Evolutionary conservation across 1,140 invertebrate genomes (phyloP), one percentile per base, ranked within the genome.

Genomic region (Spodoptera litura): DNA sequence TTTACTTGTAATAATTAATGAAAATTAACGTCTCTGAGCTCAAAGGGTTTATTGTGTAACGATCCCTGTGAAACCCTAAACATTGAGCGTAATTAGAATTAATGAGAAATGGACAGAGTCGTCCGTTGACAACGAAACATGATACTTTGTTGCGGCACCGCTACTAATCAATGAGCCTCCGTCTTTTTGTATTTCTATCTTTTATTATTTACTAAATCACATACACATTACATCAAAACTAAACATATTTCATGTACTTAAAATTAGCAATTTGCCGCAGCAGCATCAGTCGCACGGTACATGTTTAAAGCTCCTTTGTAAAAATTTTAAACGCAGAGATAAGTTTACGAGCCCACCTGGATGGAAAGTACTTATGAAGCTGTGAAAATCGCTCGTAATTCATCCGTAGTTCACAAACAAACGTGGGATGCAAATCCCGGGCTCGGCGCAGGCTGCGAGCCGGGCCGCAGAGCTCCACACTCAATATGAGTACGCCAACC

Each of bases 11-110:
- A 66, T 58, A 70, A 81, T 81, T 79, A 83, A 78, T 79, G 73
- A 79, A 81, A 76, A 64, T 80, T 76, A 78, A 75, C 74, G 75
- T 78, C 66, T 56, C 64, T 79, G 78, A 73, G 66, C 73, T 85
- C 79, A 85, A 85, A 81, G 79, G 83, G 78, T 78, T 78, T 79
- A 80, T 77, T 79, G 78, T 79, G 68, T 66, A 76, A 66, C 76
- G 68, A 74, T 78, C 64, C 35, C 83, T 85, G 81, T 85, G 83
- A 87, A 89, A 88, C 82, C 83, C 82, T 82, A 85, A 89, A 87
- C 83, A 90, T 88, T 88, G 88, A 84, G 79, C 84, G 88, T 89
- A 91, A 92, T 92, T 90, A 91, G 85, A 87, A 88, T 91, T 91
- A 92, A 91, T 88, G 89, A 92, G 87, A 90, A 89, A 87, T 87